Evolutionary conservation across 2,797 vertebrate species (phyloP).

Genomic region (Bothrops alternatus): DNA sequence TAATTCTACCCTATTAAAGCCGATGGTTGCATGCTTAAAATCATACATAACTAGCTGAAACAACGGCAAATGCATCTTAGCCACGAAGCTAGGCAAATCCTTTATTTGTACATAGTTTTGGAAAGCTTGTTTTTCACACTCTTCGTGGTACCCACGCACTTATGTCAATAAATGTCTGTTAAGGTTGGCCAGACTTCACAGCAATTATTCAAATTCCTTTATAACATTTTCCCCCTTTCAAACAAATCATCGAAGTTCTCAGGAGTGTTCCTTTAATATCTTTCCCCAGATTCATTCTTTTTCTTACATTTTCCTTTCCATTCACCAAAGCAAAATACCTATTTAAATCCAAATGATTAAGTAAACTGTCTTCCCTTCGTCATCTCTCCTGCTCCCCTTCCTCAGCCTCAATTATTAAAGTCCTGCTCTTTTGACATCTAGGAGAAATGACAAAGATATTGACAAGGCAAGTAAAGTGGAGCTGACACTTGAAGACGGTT

Average conservation of each 20-base stretch:
- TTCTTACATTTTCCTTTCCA: constrained; percentile 33
- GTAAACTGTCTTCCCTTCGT: constrained; percentile 43
- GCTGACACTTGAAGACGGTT: constrained; percentile 61
- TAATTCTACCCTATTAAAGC: constrained; percentile 23
- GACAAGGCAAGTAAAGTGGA: constrained; percentile 60
- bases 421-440: constrained; percentile 63
- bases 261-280: constrained; percentile 20
- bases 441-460: constrained; percentile 64
- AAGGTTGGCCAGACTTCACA: constrained; percentile 48
- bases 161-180: constrained; percentile 8
- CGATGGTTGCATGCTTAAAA: constrained; percentile 42
- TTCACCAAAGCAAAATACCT: constrained; percentile 58
- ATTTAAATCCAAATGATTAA: constrained; percentile 52
- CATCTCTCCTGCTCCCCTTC: not conserved
- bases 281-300: constrained; percentile 48
- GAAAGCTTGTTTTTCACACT: constrained; percentile 57
- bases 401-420: constrained; percentile 63
- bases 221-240: constrained; percentile 23
- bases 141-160: constrained; percentile 48
- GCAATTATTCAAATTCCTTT: constrained; percentile 44
- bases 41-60: constrained; percentile 56
- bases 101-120: constrained; percentile 42
- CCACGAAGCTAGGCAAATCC: constrained; percentile 41
- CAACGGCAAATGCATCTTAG: constrained; percentile 49
- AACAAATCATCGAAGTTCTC: constrained; percentile 35